Base-by-base conservation (phyloP, 2,797 vertebrate species). In the Enteromius thamalakanensis region DNA sequence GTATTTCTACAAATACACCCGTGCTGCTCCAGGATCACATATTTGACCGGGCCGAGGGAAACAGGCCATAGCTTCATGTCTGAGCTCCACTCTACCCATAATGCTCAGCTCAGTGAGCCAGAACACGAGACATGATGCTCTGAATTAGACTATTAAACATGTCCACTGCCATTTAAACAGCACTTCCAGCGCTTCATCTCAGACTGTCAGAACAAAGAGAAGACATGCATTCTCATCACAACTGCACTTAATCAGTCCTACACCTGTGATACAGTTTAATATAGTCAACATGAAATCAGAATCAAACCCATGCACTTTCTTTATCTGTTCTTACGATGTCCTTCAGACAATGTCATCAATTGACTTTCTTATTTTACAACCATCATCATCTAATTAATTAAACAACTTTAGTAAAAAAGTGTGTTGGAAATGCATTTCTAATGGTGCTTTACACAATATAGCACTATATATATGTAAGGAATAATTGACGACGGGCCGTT, bases 51-150 rank as follows among this genome's bases (percentile, higher is more conserved):
- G 19, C 51, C 21, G 62, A 53, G 53, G 45, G 60, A 82, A 82
- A 82, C 76, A 69, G 69, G 51, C 75, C 71, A 49, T 68, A 67
- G 74, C 75, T 84, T 72, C 64, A 42, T 29, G 64, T 65, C 76
- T 76, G 49, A n/a, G 60, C 40, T 8, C 53, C 47, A 14, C 60
- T 42, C 32, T 82, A 70, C 78, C 76, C 78, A 83, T 67, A 85
- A 85, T 87, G 86, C 80, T 83, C 85, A 79, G 85, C 72, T 64
- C 83, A 86, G 58, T 88, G 81, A 84, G 68, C 87, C 68, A 81
- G 85, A 86, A 85, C 77, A 85, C 80, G 12, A 74, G 64, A 85
- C 80, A 40, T 74, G 68, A 81, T 86, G 85, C 67, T 88, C 47
- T 83, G 65, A 42, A 11, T 80, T 53, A 83, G 75, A 67, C 82